Evolutionary conservation across 2,888 invertebrate species (phyloP), one percentile per base, ranked within the genome.

Genomic region (Maniola hyperantus): DNA sequence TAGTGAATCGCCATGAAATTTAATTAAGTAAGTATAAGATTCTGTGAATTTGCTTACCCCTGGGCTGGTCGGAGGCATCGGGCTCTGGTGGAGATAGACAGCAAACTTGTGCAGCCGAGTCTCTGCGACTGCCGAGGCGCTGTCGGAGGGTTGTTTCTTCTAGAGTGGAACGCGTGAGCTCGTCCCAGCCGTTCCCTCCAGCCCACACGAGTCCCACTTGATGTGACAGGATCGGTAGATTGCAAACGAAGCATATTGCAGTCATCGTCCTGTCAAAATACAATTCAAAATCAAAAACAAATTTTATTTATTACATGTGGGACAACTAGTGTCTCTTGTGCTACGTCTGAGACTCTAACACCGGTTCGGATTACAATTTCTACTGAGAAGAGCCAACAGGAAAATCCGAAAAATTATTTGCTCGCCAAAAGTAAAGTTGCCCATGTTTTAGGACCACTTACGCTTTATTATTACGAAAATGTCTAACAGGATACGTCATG

Each of bases 161-260:
- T 80, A 94, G 81, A 71, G 97, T 97, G 77, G 97, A 97, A 76
- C 97, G 93, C 68, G 97, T 95, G 78, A 97, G 93, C 88, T 98
- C 97, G 95, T 98, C 97, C 97, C 97, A 97, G 78, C 97, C 97
- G 88, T 97, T 98, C 84, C 97, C 97, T 62, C 97, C 97, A 82
- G 97, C 97, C 97, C 98, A 98, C 85, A 97, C 96, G 88, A 98
- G 92, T 59, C 97, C 97, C 82, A 97, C 97, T 94, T 98, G 98
- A 92, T 98, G 97, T 74, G 97, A 97, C 88, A 98, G 94, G 86
- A 98, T 98, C 79, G 98, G 98, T 83, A 98, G 94, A 92, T 98
- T 98, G 96, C 98, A 98, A 80, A 98, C 97, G 94, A 98, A 98
- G 93, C 98, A 98, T 93, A 97, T 96, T 87, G 97, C 96, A 83